A percentile compares a stretch with the other conserved stretches of the same genome.
These are phyloP conservation scores for Phengaris arion DNA, from an alignment of 2,888 invertebrate genomes.

Conservation along the genomic window DNA sequence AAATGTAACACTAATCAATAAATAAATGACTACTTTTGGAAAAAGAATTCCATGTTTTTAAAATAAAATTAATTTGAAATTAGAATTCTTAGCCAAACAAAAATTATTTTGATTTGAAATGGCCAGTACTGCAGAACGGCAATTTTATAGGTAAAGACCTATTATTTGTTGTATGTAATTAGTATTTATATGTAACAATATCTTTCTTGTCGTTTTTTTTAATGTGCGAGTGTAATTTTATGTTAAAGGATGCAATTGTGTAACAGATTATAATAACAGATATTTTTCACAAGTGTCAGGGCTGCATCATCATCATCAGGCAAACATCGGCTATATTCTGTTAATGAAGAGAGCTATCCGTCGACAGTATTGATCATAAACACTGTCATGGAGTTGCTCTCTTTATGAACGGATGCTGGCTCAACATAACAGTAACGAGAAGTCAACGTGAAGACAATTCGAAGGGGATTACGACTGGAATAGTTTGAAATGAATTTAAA, in stretches of 20 bases:
- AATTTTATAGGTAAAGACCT: no score
- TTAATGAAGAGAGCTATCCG: slow-evolving; percentile 99
- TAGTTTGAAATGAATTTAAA: neutral
- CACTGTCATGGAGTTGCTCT: slow-evolving; percentile 99
- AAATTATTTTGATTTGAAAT: no score
- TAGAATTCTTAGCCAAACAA: no score
- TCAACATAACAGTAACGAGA: slow-evolving; percentile 53
- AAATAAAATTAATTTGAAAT: no score
- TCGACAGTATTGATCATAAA: slow-evolving; percentile 97
- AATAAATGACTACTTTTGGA: no score
- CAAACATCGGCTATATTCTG: slow-evolving; percentile 71
- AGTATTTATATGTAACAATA: neutral
- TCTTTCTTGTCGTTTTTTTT: neutral
- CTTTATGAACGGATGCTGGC: slow-evolving; percentile 94
- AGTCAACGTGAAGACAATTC: slow-evolving; percentile 23
- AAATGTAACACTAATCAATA: no score
- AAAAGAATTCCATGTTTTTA: no score
- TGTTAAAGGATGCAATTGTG: neutral
- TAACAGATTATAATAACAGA: neutral
- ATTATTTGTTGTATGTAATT: no score
- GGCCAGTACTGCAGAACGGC: no score
- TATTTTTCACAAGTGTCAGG: neutral
- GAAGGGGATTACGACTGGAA: slow-evolving; percentile 18
- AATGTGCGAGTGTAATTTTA: neutral
- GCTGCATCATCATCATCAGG: no score